Base-by-base conservation (phyloP, 1,140 invertebrate genomes). In the Sminthurides bifidus region DNA sequence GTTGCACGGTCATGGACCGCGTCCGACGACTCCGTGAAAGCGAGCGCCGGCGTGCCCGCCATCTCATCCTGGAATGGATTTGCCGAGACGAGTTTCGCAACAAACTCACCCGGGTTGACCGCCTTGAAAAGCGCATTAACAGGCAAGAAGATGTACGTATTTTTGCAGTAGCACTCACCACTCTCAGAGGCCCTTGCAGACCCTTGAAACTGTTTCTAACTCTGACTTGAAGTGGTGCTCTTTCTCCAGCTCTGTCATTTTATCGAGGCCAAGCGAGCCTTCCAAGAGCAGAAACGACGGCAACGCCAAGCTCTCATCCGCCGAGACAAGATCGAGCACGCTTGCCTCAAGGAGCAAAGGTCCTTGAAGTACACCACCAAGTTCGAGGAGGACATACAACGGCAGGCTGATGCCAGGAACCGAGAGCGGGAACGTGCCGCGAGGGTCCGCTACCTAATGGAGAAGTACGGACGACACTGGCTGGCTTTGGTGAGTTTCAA, bases 111-210 rank as follows among this genome's bases (percentile, higher is more conserved):
- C 14, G 15, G 6, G 30, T 43, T 30, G 21, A 45, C 4, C 29
- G 33, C 15, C 24, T 23, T n/a, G 49, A 58, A 45, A 58, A 52
- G 41, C 26, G 27, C 23, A 19, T 58, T 14, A 52, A 52, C 38
- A 19, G 8, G n/a, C 3, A 52, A 27, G 49, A 55, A n/a, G 50
- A 58, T 46, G 56, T 58, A 46, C 52, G 17, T 49, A 14, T 23
- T 19, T 23, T 12, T 12, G 23, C 45, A 35, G n/a, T 35, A 10
- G 8, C 33, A n/a, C 33, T 35, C 33, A 35, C 8, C 8, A 35
- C 8, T 35, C n/a, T 35, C 8, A 10, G 8, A n/a, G 8, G 8
- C 33, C n/a, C 8, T 35, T 8, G n/a, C 8, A n/a, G 33, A 35
- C 8, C 8, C n/a, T 35, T 35, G 33, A 35, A 35, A 10, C 33